Evolutionary conservation across 2,113 vertebrate genomes (phyloP), one percentile per base, ranked within the genome.

Genomic region (Morone chrysops): DNA sequence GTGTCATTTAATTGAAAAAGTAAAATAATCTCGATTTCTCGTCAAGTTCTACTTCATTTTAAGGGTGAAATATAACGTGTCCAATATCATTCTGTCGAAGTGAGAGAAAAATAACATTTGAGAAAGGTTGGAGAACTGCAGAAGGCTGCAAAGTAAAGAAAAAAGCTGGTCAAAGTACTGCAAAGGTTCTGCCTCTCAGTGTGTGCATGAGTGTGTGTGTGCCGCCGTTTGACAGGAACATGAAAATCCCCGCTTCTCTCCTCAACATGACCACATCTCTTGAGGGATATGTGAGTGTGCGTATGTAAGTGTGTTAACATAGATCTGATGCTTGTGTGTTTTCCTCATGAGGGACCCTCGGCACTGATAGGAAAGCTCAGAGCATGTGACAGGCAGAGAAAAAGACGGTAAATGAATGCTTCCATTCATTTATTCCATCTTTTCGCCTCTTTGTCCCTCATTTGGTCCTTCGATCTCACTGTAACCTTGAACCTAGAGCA

Each of bases 211-310:
- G 4, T 45, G 40, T 13, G 9, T 22, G 59, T 4, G 56, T 57
- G 51, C 47, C n/a, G 6, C 43, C 8, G 4, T 70, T 79, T 87
- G 90, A 94, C 92, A 90, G 81, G 77, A 93, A 92, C 83, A 90
- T 82, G 80, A 90, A 82, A 90, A 92, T 86, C 77, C 78, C 70
- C 45, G 50, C 72, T 74, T 80, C 59, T 72, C 78, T 63, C 60
- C 65, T 60, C 60, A 12, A 43, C 48, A 51, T 68, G 70, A 79
- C 75, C 56, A 45, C 61, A 81, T 67, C 84, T 87, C 81, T 83
- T 61, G 61, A 77, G 60, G 71, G 70, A 71, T 53, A 40, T 57
- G 11, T 70, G 61, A 43, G 75, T 51, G 70, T 69, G 47, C 73
- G 40, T 60, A 13, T 65, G 59, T 56, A 38, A 73, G 70, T 53